Conservation (phyloP, 2,113 vertebrate species). For the Daboia siamensis region DNA sequence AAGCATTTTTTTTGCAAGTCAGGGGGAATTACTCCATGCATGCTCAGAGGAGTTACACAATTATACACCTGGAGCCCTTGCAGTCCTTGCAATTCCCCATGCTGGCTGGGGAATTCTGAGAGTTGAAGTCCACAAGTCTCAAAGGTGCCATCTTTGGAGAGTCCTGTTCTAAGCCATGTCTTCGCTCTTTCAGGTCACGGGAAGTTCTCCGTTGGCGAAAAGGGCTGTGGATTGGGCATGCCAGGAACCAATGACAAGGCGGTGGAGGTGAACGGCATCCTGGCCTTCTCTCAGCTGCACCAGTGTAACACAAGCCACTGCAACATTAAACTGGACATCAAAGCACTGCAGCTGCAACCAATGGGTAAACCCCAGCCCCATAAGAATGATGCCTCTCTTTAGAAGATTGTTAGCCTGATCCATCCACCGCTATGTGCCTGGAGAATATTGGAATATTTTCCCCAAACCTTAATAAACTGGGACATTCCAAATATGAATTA, state of each 20-base stretch:
- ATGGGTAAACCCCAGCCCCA: constrained; percentile 26
- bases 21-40: background rate
- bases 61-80: background rate
- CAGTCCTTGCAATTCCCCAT: too few species aligned
- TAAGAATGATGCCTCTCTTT: background rate
- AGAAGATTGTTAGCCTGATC: too few species aligned
- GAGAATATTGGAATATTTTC: background rate
- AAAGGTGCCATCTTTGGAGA: too few species aligned
- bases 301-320: constrained; percentile 60
- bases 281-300: constrained; percentile 62
- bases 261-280: constrained; percentile 55
- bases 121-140: background rate
- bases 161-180: too few species aligned
- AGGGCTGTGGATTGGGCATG: constrained; percentile 58
- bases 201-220: constrained; percentile 56
- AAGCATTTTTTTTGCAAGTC: background rate
- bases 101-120: background rate
- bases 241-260: constrained; percentile 62
- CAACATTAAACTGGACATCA: constrained; percentile 58
- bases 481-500: background rate
- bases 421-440: background rate
- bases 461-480: background rate
- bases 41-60: background rate
- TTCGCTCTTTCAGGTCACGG: constrained; percentile 50
- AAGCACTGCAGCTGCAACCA: constrained; percentile 28